These are phyloP conservation scores for Gadopsis bispinosus DNA, from an alignment of 2,797 vertebrate species.

Conservation along the genomic window DNA sequence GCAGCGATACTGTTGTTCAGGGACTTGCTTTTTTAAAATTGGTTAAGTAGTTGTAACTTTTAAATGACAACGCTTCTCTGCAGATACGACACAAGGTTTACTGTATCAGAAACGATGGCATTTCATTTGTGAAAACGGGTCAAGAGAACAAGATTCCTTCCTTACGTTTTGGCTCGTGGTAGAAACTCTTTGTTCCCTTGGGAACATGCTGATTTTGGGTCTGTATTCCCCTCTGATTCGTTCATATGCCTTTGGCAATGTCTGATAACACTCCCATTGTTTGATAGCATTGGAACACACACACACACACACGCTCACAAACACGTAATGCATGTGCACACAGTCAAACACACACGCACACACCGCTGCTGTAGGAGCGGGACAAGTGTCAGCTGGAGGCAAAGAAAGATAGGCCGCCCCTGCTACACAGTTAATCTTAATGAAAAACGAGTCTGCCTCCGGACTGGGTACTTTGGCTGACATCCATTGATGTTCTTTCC, in stretches of 20 bases:
- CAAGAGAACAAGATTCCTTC: slow-evolving; percentile 58
- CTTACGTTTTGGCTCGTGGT: slow-evolving; percentile 58
- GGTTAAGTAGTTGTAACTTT: slow-evolving; percentile 28
- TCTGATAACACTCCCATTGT: slow-evolving; percentile 77
- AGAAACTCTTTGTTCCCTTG: slow-evolving; percentile 58
- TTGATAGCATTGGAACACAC: slow-evolving; percentile 70
- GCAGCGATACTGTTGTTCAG: slow-evolving; percentile 1
- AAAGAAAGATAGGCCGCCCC: slow-evolving; percentile 77
- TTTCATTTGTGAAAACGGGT: slow-evolving; percentile 60
- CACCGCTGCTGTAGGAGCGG: slow-evolving; percentile 65
- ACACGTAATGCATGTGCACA: not conserved
- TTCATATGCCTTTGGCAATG: slow-evolving; percentile 69
- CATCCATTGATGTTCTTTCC: slow-evolving; percentile 75
- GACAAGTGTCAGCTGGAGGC: slow-evolving; percentile 82
- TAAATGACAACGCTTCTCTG: slow-evolving; percentile 16
- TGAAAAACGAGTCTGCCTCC: slow-evolving; percentile 80
- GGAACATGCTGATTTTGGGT: slow-evolving; percentile 70
- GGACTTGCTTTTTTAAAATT: not conserved
- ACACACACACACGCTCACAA: slow-evolving; percentile 22
- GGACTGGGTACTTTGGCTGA: slow-evolving; percentile 75
- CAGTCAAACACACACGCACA: slow-evolving; percentile 27
- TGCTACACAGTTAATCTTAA: slow-evolving; percentile 82
- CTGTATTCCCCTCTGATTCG: slow-evolving; percentile 68
- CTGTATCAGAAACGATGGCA: slow-evolving; percentile 20
- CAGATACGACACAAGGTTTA: slow-evolving; percentile 30